Percentiles rank a stretch among this genome's conserved stretches.
Conservation (phyloP, 2,888 invertebrate genomes). For the Scaptomyza parva region DNA sequence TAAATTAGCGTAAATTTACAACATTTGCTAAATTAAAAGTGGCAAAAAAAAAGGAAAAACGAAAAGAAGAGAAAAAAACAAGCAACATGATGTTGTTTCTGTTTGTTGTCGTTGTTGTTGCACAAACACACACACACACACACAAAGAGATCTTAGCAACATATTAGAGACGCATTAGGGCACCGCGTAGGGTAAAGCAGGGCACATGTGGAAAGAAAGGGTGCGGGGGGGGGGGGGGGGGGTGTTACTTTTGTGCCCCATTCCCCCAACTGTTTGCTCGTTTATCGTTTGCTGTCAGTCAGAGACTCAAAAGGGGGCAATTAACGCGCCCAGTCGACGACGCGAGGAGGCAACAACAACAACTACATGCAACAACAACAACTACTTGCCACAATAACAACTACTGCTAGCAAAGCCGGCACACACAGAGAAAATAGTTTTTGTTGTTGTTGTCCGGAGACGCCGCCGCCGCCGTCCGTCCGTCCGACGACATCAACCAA, state of each 20-base stretch:
- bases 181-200: not conserved
- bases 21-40: constrained; percentile 80
- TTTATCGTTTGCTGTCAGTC: constrained; percentile 77
- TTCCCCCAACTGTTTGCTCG: constrained; percentile 75
- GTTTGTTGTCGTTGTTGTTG: too few relatives aligned
- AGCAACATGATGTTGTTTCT: constrained; percentile 24
- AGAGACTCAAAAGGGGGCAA: constrained; percentile 78
- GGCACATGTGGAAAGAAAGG: constrained; percentile 32
- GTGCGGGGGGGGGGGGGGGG: not conserved
- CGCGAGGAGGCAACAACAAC: constrained; percentile 28
- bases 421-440: constrained; percentile 39
- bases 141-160: constrained; percentile 53
- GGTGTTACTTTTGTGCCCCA: constrained; percentile 26
- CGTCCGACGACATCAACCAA: constrained; percentile 57
- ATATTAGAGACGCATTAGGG: constrained; percentile 68
- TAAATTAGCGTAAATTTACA: constrained; percentile 80
- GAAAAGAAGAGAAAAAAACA: constrained; percentile 2
- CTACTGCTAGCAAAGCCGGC: constrained; percentile 21
- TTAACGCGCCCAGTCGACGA: constrained; percentile 68
- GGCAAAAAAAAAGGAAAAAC: constrained; percentile 52
- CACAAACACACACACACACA: constrained; percentile 45
- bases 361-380: constrained; percentile 20
- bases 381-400: constrained; percentile 24
- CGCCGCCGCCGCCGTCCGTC: constrained; percentile 62
- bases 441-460: constrained; percentile 30